Conservation (phyloP, 1,140 invertebrate species). For the Samia ricini region DNA sequence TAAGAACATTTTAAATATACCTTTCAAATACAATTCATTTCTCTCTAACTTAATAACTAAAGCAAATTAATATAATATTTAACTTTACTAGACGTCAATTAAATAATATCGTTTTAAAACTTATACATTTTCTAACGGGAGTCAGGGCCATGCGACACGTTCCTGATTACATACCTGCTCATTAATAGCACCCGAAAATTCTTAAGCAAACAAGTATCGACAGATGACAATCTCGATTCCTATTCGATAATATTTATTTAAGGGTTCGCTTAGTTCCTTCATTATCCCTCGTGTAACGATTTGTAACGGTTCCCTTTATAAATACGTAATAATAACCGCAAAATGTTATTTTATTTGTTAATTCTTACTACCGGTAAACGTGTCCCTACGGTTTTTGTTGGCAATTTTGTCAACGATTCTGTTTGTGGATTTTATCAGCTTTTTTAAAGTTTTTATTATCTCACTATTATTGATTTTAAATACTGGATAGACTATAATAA, state of each 20-base stretch:
- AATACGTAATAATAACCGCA: not conserved
- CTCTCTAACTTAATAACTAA: too few species aligned
- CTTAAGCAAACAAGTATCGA: slow-evolving; percentile 52
- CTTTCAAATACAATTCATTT: too few species aligned
- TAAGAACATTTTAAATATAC: too few species aligned
- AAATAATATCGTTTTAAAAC: too few species aligned
- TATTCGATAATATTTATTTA: slow-evolving; percentile 43
- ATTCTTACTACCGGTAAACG: not conserved
- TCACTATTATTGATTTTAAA: too few species aligned
- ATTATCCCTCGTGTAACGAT: slow-evolving; percentile 20
- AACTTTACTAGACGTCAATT: too few species aligned
- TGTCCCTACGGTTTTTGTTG: not conserved
- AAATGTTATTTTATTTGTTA: not conserved
- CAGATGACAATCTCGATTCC: slow-evolving; percentile 49
- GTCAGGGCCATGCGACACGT: not conserved
- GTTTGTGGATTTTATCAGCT: not conserved
- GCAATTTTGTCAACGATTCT: not conserved
- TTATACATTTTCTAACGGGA: not conserved
- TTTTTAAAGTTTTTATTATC: too few species aligned
- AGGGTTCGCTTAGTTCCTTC: slow-evolving; percentile 22
- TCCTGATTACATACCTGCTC: not conserved
- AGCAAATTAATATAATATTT: too few species aligned
- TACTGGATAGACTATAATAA: too few species aligned
- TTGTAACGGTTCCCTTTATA: slow-evolving; percentile 33
- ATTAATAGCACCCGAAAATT: slow-evolving; percentile 33